Percentiles rank a stretch among this genome's conserved stretches.
Evolutionary conservation across 2,797 vertebrate genomes (phyloP).

Genomic region (Amphiprion clarkii): DNA sequence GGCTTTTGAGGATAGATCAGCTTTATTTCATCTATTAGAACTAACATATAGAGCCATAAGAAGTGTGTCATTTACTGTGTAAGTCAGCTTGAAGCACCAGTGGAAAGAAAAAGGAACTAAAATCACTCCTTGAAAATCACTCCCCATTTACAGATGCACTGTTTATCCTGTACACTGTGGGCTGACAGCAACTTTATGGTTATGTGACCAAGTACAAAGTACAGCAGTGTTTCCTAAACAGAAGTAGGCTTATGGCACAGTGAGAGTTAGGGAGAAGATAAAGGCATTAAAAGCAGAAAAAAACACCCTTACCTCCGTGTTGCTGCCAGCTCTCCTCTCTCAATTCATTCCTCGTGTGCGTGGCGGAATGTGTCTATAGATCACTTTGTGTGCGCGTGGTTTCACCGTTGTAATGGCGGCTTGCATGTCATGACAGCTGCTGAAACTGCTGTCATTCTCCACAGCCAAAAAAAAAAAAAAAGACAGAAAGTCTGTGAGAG

Average conservation of each 20-base stretch:
- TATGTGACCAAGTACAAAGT: slow-evolving; percentile 62
- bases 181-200: slow-evolving; percentile 38
- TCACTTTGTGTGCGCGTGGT: not conserved
- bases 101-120: slow-evolving; percentile 12
- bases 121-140: slow-evolving; percentile 27
- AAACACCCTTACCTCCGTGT: slow-evolving; percentile 72
- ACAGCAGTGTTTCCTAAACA: slow-evolving; percentile 25
- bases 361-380: slow-evolving; percentile 32
- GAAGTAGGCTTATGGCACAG: not conserved
- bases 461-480: slow-evolving; percentile 29
- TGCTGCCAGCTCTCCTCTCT: slow-evolving; percentile 54
- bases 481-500: slow-evolving; percentile 5
- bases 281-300: not conserved
- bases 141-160: not conserved
- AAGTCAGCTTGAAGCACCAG: not conserved
- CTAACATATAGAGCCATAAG: not conserved
- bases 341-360: slow-evolving; percentile 68
- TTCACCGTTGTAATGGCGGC: slow-evolving; percentile 50
- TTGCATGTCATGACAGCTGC: slow-evolving; percentile 44
- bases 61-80: not conserved
- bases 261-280: not conserved
- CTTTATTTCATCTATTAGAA: not conserved
- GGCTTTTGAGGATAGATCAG: not conserved
- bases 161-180: not conserved
- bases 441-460: slow-evolving; percentile 40